Conservation (phyloP, 92 coral and sea anemone genomes). For the Bergia sp. region DNA sequence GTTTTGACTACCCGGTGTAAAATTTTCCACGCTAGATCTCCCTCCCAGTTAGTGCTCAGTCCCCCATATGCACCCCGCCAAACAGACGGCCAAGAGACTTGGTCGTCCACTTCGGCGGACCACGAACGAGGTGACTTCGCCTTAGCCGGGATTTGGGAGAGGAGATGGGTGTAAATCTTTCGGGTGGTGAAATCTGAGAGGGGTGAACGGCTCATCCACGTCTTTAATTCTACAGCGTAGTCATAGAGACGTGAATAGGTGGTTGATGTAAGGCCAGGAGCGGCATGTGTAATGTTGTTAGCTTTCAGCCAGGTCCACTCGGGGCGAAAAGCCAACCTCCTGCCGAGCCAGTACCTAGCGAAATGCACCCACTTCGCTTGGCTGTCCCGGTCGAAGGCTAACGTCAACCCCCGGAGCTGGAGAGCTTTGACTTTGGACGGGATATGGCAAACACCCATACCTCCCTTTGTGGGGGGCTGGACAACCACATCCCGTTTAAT, state of each 20-base stretch:
- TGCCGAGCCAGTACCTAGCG: slow-evolving; percentile 43
- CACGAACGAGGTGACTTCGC: too few relatives aligned
- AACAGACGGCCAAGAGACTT: neutral
- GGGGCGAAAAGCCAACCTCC: neutral
- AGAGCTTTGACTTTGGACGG: neutral
- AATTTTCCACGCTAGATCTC: neutral
- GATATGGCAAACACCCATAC: slow-evolving; percentile 35
- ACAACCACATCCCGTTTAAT: slow-evolving; percentile 25
- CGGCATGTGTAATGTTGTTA: slow-evolving; percentile 14
- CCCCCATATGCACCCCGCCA: neutral
- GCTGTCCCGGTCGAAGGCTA: neutral
- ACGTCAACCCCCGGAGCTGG: slow-evolving; percentile 3
- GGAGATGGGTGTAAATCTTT: too few relatives aligned
- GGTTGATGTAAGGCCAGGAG: neutral
- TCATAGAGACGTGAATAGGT: too few relatives aligned
- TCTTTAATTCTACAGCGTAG: too few relatives aligned
- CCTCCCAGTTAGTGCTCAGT: neutral
- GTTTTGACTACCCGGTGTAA: slow-evolving; percentile 7
- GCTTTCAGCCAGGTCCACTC: slow-evolving; percentile 40
- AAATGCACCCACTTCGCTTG: slow-evolving; percentile 27
- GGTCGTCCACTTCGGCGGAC: too few relatives aligned
- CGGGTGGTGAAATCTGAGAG: too few relatives aligned
- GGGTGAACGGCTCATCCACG: too few relatives aligned
- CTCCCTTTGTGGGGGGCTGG: slow-evolving; percentile 30
- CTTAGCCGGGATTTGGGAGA: too few relatives aligned